A percentile compares a stretch with the other conserved stretches of the same genome.
Conservation (phyloP, 2,888 invertebrate genomes). For the Cyclophora albipunctata region DNA sequence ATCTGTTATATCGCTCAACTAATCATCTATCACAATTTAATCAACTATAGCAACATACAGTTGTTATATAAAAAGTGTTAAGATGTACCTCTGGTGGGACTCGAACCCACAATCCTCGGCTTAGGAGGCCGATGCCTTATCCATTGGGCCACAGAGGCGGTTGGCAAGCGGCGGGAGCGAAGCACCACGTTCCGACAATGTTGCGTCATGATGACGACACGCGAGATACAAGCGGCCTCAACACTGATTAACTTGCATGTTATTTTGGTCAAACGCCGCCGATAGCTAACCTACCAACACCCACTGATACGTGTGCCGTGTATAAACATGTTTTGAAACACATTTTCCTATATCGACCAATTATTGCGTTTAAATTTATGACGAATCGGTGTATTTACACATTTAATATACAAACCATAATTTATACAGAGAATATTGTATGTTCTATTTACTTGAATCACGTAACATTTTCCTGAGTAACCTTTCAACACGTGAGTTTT, state of each 20-base stretch:
- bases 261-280: slow-evolving; percentile 20
- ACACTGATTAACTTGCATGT: slow-evolving; percentile 25
- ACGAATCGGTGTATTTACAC: no score
- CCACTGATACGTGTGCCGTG: no score
- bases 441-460: no score
- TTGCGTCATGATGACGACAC: slow-evolving; percentile 44
- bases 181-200: slow-evolving; percentile 49
- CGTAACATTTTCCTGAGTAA: no score
- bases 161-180: slow-evolving; percentile 89
- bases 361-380: no score
- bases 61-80: no score
- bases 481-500: no score
- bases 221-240: slow-evolving; percentile 35
- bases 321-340: not conserved
- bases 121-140: slow-evolving; percentile 91
- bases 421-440: no score
- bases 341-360: not conserved
- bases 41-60: not conserved
- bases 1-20: no score
- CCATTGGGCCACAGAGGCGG: slow-evolving; percentile 88
- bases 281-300: slow-evolving; percentile 1
- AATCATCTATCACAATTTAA: not conserved
- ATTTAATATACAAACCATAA: no score
- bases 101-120: slow-evolving; percentile 90
- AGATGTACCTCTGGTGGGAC: slow-evolving; percentile 86